Conservation (phyloP, 2,888 invertebrate species). For the Mimas tiliae region DNA sequence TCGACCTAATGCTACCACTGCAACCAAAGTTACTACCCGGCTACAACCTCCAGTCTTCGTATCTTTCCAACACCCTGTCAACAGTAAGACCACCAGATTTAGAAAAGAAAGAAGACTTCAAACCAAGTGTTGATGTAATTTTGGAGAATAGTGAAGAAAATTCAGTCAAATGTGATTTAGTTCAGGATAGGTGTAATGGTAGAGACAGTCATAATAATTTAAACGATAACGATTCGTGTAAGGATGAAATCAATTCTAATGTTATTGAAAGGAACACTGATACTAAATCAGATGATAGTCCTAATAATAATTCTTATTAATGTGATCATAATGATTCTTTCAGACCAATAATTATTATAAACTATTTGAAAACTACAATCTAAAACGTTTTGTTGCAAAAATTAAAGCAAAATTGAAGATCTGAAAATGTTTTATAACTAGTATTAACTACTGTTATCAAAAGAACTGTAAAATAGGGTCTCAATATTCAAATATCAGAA, state of each 20-base stretch:
- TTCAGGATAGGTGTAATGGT: slow-evolving; percentile 49
- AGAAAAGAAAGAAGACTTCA: slow-evolving; percentile 57
- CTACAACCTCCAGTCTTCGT: slow-evolving; percentile 80
- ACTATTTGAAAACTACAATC: slow-evolving; percentile 3
- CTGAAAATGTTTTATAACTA: too few relatives aligned
- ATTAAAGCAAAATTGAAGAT: too few relatives aligned
- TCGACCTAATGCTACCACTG: slow-evolving; percentile 88
- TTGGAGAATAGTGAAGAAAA: slow-evolving; percentile 66
- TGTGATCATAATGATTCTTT: slow-evolving; percentile 24
- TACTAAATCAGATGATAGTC: slow-evolving; percentile 67
- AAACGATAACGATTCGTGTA: slow-evolving; percentile 54
- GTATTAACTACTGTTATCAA: too few relatives aligned
- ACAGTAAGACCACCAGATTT: slow-evolving; percentile 77
- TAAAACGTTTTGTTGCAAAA: not conserved
- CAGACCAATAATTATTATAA: not conserved
- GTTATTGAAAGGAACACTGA: slow-evolving; percentile 62
- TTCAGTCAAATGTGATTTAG: slow-evolving; percentile 56
- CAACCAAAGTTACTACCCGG: slow-evolving; percentile 88
- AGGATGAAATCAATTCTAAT: slow-evolving; percentile 78
- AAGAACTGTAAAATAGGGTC: not conserved
- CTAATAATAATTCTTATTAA: slow-evolving; percentile 78
- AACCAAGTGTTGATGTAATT: slow-evolving; percentile 68
- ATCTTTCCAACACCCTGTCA: slow-evolving; percentile 80
- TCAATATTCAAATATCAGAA: not conserved
- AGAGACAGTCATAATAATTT: slow-evolving; percentile 57